Base-by-base conservation (phyloP, 1,140 invertebrate genomes). In the Drosophila simulans region DNA sequence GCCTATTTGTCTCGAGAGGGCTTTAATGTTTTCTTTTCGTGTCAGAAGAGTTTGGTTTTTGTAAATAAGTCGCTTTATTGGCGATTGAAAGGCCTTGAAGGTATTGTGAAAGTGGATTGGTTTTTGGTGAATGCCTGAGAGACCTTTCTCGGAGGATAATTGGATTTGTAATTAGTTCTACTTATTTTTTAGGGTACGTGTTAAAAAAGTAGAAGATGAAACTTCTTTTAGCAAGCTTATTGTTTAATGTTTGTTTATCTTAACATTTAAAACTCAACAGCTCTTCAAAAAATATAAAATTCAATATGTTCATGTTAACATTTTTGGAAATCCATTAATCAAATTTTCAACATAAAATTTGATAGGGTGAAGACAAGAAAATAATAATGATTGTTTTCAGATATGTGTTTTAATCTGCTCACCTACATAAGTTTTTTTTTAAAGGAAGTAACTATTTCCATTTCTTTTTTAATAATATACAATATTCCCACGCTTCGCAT, bases 401-500 rank as follows among this genome's bases (percentile, higher is more conserved):
- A 31, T 8, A 31, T 31, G 8, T 10, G 27, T 8, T 10, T 10
- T 31, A 31, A 31, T 3, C 8, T 31, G 17, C 17, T 17, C 17
- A 17, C 17, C 17, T 17, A 17, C 17, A 17, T 17, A 17, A 0
- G 17, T 17, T 8, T 31, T 1, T n/a, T 27, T 7, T 27, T 27
- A 5, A 27, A 27, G 27, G 5, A 5, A 27, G 5, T 27, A 27
- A 27, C 27, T 5, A 10, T 31, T 31, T 31, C 31, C 31, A 31
- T 8, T 31, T 31, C 2, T 22, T 22, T 22, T 22, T 22, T 22
- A 22, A 22, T 22, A 34, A 15, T 39, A 12, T 5, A 0, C 34
- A 40, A 42, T 20, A 77, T 74, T 85, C 82, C 70, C 82, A 86
- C 79, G 80, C 75, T 35, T n/a, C 48, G 37, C 57, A 35, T 37